Evolutionary conservation across 2,797 vertebrate species (phyloP).

Genomic region (Cephalopachus bancanus): DNA sequence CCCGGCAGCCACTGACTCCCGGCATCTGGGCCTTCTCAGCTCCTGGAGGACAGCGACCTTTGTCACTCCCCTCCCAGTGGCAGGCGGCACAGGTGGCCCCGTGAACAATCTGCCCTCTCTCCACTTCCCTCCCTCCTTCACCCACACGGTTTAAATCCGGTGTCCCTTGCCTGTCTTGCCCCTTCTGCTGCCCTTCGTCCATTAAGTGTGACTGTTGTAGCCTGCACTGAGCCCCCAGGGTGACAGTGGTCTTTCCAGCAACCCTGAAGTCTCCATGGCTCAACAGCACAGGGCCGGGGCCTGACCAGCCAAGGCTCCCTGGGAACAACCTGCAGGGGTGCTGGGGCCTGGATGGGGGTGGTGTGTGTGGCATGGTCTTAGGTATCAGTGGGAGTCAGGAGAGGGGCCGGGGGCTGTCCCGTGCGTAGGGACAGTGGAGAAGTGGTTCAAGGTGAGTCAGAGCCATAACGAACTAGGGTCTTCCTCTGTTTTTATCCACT

Average conservation of each 20-base stretch:
- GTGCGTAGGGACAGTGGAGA: background rate
- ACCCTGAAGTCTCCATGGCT: background rate
- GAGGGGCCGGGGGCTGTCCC: background rate
- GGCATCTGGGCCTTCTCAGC: background rate
- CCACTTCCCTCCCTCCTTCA: background rate
- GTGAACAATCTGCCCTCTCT: background rate
- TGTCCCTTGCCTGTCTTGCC: background rate
- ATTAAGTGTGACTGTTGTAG: no score
- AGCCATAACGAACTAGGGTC: background rate
- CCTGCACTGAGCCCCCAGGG: background rate
- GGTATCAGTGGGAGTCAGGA: background rate
- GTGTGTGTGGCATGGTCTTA: background rate
- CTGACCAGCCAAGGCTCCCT: background rate
- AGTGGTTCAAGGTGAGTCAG: background rate
- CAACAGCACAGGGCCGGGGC: background rate
- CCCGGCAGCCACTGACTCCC: background rate
- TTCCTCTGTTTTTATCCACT: background rate
- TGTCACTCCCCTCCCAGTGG: background rate
- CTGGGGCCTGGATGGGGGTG: background rate
- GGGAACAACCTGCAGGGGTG: background rate
- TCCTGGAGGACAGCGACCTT: background rate
- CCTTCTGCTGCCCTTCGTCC: background rate
- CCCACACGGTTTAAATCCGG: background rate
- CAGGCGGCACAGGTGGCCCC: background rate
- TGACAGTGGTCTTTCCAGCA: accelerated